Base-by-base conservation (phyloP, 2,888 invertebrate genomes). In the Steinernema hermaphroditum region DNA sequence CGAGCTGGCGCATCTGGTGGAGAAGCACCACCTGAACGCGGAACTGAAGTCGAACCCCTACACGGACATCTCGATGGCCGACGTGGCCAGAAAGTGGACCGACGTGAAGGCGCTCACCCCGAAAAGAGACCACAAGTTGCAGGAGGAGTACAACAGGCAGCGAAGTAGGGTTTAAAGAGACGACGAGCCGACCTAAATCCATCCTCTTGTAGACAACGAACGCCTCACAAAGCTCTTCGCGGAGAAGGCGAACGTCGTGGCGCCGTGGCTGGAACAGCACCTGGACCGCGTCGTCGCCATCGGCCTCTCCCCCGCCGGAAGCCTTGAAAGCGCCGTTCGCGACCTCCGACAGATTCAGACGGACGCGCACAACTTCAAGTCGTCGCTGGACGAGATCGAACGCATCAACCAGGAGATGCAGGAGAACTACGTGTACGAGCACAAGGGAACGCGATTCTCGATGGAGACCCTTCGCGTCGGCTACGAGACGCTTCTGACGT, bases 381-480 rank as follows among this genome's bases (percentile, higher is more conserved):
- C 94, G 72, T 94, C 97, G 88, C 94, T 98, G 88, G 97, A 98
- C 87, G 98, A 98, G 89, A 90, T 98, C 82, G 98, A 98, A 88
- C 94, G 94, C 90, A 95, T 96, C 87, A 96, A 98, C 89, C 97
- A 98, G 90, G 96, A 96, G 79, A 95, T 98, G 72, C 98, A 98
- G 89, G 97, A 98, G 88, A 94, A 96, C 89, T 96, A 98, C 94
- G 96, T 98, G 89, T 98, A 98, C 89, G 98, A 98, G 89, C 97
- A 98, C 90, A 92, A 95, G 8, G 73, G 68, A n/a, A 76, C 76
- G 9, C 78, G 82, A 46, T 86, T 87, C 74, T 83, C 87, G n/a
- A 86, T 87, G 80, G 87, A 89, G 90, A 96, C 97, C 27, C 90
- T 98, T 78, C 93, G 98, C 86, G 97, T 98, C 75, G 98, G 97